Evolutionary conservation across 2,113 vertebrate species (phyloP), one percentile per base, ranked within the genome.

Genomic region (Astur gentilis): DNA sequence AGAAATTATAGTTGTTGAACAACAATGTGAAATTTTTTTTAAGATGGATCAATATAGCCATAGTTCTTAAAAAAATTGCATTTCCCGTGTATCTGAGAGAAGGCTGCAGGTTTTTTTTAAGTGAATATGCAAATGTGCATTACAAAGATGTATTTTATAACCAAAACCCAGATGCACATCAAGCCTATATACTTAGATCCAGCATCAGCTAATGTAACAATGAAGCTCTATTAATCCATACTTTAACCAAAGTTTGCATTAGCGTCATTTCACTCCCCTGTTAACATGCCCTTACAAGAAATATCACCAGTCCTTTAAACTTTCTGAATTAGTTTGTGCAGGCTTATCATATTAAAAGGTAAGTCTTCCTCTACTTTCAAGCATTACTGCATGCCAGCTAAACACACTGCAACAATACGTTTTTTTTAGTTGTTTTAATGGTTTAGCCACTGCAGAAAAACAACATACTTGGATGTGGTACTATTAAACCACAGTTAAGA

Each of bases 351-450:
- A 87, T 27, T 86, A 92, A 71, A 76, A 69, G 34, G 15, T 49
- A 77, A 83, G 45, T 84, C 23, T 44, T 71, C 32, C 47, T 64
- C 70, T 80, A 45, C 47, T 87, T 49, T 20, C 57, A 92, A 91
- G 81, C 3, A 0, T 36, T 72, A 83, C 26, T 23, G 25, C 92
- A 96, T 92, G 90, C 90, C 52, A 79, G n/a, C 36, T 76, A 76
- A 89, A 50, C 91, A 95, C 62, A 86, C 49, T 19, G 72, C 75
- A 90, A 61, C 15, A 62, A 82, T 1, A 80, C 57, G 15, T 1
- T 1, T 52, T 50, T 93, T 95, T 97, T 67, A 97, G 95, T 91
- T 75, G 40, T 87, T 91, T 94, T 91, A 95, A 91, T 82, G 16
- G 65, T 94, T 91, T 49, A 32, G 52, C 65, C 76, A 65, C 79